Evolutionary conservation across 1,140 invertebrate genomes (phyloP), one percentile per base, ranked within the genome.

Genomic region (Musca domestica): DNA sequence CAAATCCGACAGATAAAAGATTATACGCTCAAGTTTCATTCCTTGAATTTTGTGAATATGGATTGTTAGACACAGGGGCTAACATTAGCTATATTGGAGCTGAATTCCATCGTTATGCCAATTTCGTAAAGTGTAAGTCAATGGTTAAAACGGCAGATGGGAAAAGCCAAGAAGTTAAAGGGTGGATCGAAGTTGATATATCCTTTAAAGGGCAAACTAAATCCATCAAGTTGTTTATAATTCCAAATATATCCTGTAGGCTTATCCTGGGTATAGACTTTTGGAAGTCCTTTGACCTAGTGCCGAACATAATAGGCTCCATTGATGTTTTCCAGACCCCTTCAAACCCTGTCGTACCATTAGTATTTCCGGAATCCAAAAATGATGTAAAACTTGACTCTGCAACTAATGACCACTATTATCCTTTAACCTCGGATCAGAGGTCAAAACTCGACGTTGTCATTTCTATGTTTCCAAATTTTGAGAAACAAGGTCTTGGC

Each of bases 401-500:
- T 6, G 48, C 15, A 17, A n/a, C n/a, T 17, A 49, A 1, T 22
- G 19, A 23, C 23, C 23, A 19, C 12, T 20, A 4, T 12, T 20
- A 22, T 12, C 52, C 52, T 19, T 19, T 23, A 2, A 75, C 85
- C 19, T 72, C 74, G 14, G 70, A 72, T 15, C 61, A 82, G 27
- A 3, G 27, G 9, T 30, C 27, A 30, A 30, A 30, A 6, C 2
- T 49, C 15, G 48, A 49, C n/a, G 5, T n/a, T 17, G 48, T 49
- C 17, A 30, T 30, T 4, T 30, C 27, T 3, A 17, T 19, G 48
- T n/a, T n/a, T n/a, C n/a, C n/a, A n/a, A n/a, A n/a, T n/a, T n/a
- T n/a, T n/a, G n/a, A n/a, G n/a, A n/a, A n/a, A 49, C 82, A 83
- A 30, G 75, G 84, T 10, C 70, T 70, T 48, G 78, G 81, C 9